Base-by-base conservation (phyloP, 1,140 invertebrate genomes). In the Tetraneura akinire region DNA sequence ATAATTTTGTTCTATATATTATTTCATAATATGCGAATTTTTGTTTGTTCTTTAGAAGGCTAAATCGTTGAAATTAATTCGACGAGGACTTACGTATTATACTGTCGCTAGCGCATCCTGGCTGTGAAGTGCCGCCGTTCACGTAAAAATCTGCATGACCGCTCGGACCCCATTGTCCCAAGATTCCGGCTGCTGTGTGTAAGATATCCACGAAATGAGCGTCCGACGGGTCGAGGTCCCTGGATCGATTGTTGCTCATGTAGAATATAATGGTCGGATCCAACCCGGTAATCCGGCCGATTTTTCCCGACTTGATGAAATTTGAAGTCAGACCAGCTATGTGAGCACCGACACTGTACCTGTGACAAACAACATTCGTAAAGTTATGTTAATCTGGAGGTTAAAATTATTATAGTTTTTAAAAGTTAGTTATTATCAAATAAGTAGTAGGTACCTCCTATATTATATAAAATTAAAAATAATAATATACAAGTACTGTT, bases 121-220 rank as follows among this genome's bases (percentile, higher is more conserved):
- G 94, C 83, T 96, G 94, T 83, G 92, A 91, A 55, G 92, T 93
- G 47, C 94, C 94, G 13, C 94, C 94, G 84, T 96, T 96, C 32
- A 95, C 92, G 86, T 96, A 96, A 86, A 95, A 96, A 85, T 96
- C 94, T 13, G 93, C 93, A 84, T 95, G 94, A 0, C 94, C 94
- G 83, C 91, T 94, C 1, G 92, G 92, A 3, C 93, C 92, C 92
- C 92, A 94, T 84, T 94, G 92, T 0, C 92, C 92, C 21, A 94
- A 87, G 70, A 94, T 92, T 0, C 93, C 93, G 0, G 93, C 93
- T 47, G 94, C 94, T 0, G 95, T 96, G 84, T 97, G 95, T 66
- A 96, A 88, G 29, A 96, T 90, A 85, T 96, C 94, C 26, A 96
- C 94, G 85, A 96, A 96, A 82, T 91, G 87, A 0, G 94, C 94